A percentile compares a stretch with the other conserved stretches of the same genome.
Conservation (phyloP, 2,888 invertebrate species). For the Watsonalla binaria region DNA sequence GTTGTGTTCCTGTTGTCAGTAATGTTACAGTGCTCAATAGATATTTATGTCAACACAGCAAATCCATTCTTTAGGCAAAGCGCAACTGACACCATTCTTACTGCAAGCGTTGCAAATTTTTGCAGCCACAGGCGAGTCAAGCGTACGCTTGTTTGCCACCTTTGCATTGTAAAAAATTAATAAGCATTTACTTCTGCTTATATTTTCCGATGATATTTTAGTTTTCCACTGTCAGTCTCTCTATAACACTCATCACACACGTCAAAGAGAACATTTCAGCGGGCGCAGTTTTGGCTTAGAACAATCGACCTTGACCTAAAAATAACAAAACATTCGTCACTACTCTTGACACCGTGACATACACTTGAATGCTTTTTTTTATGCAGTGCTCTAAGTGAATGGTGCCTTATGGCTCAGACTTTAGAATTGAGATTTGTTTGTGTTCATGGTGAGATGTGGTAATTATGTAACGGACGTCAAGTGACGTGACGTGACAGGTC, state of each 20-base stretch:
- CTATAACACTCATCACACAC: not conserved
- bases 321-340: slow-evolving; percentile 54
- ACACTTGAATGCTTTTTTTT: slow-evolving; percentile 11
- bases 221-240: not conserved
- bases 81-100: too few species aligned
- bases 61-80: too few species aligned
- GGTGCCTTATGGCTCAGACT: not conserved
- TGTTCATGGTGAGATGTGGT: not conserved
- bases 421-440: not conserved
- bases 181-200: too few species aligned
- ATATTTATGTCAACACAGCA: too few species aligned
- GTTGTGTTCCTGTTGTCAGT: too few species aligned
- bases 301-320: slow-evolving; percentile 63
- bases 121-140: too few species aligned
- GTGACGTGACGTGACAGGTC: not conserved
- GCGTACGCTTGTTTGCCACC: too few species aligned
- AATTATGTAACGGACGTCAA: slow-evolving; percentile 2
- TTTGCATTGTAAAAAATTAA: too few species aligned
- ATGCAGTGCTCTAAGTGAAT: not conserved
- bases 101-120: too few species aligned
- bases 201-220: not conserved
- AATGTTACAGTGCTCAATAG: too few species aligned
- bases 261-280: not conserved
- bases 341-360: slow-evolving; percentile 54
- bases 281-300: slow-evolving; percentile 25